Conservation (phyloP, 2,797 vertebrate species). For the Enteromius anoplus region DNA sequence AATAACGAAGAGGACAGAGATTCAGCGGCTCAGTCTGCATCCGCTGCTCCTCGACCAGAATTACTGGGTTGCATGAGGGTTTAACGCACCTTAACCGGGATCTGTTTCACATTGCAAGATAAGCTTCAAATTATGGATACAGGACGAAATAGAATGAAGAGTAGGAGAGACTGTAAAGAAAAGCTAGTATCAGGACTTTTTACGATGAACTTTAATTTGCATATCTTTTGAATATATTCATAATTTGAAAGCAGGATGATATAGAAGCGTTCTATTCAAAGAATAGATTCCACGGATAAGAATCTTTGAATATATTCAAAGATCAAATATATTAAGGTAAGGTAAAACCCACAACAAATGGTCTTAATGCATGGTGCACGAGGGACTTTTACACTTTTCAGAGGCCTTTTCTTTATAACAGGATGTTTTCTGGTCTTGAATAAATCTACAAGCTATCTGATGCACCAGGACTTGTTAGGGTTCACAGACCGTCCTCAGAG, state of each 20-base stretch:
- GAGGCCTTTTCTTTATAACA: not conserved
- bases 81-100: slow-evolving; percentile 47
- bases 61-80: slow-evolving; percentile 40
- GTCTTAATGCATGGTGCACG: not conserved
- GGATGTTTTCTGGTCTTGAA: not conserved
- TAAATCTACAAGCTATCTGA: slow-evolving; percentile 25
- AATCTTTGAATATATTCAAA: slow-evolving; percentile 30
- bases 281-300: not conserved
- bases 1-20: slow-evolving; percentile 36
- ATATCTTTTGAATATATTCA: slow-evolving; percentile 23
- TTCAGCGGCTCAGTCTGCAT: slow-evolving; percentile 47
- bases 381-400: not conserved
- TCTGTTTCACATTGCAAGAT: slow-evolving; percentile 44
- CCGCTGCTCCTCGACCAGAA: slow-evolving; percentile 24
- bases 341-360: not conserved
- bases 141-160: not conserved
- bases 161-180: not conserved
- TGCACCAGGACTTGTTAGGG: slow-evolving; percentile 31
- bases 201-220: not conserved
- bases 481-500: slow-evolving; percentile 52
- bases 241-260: not conserved
- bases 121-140: slow-evolving; percentile 23
- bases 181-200: not conserved
- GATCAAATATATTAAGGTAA: not conserved
- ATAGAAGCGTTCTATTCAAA: not conserved